phyloP scores from a whole-genome alignment of 1,140 invertebrate genomes.

The Melanaphis sacchari region DNA sequence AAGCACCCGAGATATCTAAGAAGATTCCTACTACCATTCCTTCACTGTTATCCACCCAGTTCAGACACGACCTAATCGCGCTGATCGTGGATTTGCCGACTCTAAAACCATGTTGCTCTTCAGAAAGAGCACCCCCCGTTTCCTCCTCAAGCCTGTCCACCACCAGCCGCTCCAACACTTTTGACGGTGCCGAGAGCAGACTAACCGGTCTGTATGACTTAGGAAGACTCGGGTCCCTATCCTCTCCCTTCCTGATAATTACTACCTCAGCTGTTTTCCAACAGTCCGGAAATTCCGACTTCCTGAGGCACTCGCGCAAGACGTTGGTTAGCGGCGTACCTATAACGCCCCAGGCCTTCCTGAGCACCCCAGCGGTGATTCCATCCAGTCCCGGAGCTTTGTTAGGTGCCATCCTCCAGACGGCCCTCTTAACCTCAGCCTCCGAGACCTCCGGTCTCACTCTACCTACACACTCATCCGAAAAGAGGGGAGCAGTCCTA shows the following conservation, averaged over 20 bases:
- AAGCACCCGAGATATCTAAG: background rate
- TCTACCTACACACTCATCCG: background rate
- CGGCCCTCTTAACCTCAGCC: background rate
- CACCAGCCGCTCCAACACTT: background rate
- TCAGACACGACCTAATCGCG: background rate
- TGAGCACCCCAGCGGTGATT: background rate
- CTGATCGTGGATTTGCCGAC: background rate
- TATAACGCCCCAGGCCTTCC: background rate
- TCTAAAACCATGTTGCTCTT: background rate
- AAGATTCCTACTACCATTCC: background rate
- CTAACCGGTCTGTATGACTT: constrained; percentile 11
- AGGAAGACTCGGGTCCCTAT: background rate
- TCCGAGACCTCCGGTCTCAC: background rate
- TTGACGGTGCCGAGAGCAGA: background rate
- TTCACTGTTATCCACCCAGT: background rate
- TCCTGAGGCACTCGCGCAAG: background rate
- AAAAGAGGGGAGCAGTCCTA: background rate
- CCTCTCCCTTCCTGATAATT: background rate
- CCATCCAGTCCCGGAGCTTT: constrained; percentile 10
- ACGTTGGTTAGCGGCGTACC: background rate
- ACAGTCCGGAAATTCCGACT: background rate
- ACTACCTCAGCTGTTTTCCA: background rate
- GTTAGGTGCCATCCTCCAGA: constrained; percentile 32
- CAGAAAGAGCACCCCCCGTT: background rate
- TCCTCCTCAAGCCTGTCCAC: background rate